A percentile compares a stretch with the other conserved stretches of the same genome.
phyloP scores from a whole-genome alignment of 2,797 vertebrate genomes.

The Gorsachius magnificus region DNA sequence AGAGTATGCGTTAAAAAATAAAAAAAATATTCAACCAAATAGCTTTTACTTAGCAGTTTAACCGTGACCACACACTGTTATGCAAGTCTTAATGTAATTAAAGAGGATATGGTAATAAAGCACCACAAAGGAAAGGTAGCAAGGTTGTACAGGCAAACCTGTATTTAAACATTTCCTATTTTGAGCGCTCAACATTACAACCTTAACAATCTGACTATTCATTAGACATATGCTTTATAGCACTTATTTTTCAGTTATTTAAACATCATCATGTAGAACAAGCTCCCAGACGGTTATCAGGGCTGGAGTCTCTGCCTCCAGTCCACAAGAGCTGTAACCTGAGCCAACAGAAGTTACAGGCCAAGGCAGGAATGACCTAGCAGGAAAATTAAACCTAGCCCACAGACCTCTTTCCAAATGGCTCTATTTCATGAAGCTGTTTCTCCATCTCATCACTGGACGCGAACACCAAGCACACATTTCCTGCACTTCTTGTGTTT shows the following conservation, averaged over 20 bases:
- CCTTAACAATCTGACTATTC: not conserved
- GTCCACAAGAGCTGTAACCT: slow-evolving; percentile 12
- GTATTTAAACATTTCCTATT: not conserved
- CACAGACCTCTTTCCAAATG: slow-evolving; percentile 17
- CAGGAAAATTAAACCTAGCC: slow-evolving; percentile 43
- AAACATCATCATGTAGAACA: not conserved
- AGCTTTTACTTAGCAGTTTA: not conserved
- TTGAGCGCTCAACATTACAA: not conserved
- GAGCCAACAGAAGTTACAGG: slow-evolving; percentile 24
- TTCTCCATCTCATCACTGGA: not conserved
- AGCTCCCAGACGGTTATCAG: not conserved
- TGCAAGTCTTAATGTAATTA: not conserved
- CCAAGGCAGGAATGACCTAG: slow-evolving; percentile 54
- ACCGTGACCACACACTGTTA: not conserved
- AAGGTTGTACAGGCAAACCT: not conserved
- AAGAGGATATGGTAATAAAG: not conserved
- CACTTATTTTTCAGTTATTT: slow-evolving; percentile 7
- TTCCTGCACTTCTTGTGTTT: not conserved
- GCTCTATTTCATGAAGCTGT: not conserved
- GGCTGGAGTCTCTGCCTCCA: not conserved
- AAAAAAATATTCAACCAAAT: not conserved
- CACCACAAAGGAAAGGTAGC: not conserved
- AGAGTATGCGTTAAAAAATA: not conserved
- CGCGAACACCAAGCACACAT: rapidly evolving
- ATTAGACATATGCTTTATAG: not conserved